Conservation (phyloP, 2,888 invertebrate genomes). For the Coecobrya sp. region DNA sequence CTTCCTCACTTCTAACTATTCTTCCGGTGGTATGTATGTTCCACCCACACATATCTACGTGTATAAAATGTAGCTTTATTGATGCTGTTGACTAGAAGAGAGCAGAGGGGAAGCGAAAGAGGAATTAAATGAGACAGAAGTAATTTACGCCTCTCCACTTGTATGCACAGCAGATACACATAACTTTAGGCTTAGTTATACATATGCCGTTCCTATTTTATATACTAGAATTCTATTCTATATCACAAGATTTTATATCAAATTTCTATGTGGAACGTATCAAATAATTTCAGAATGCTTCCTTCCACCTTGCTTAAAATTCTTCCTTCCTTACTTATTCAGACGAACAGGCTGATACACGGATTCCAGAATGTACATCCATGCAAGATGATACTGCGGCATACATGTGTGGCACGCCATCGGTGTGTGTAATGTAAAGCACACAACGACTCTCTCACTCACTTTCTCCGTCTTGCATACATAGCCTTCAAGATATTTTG, state of each 20-base stretch:
- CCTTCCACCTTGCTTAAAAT: constrained; percentile 23
- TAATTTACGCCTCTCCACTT: constrained; percentile 81
- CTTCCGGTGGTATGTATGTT: constrained; percentile 6
- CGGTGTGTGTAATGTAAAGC: constrained; percentile 26
- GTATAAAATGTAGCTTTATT: constrained; percentile 38
- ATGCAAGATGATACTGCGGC: constrained; percentile 39
- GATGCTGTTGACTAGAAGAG: constrained; percentile 70
- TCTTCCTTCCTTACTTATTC: constrained; percentile 3
- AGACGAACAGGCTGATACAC: constrained; percentile 14
- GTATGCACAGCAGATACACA: constrained; percentile 76
- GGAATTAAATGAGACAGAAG: constrained; percentile 81
- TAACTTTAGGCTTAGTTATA: constrained; percentile 65
- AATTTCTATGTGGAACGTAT: neutral
- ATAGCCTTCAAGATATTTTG: constrained; percentile 51
- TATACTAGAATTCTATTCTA: neutral
- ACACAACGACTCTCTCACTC: neutral
- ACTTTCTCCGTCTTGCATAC: neutral
- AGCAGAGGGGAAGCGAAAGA: constrained; percentile 69
- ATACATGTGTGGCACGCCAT: constrained; percentile 62
- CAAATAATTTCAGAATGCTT: constrained; percentile 2
- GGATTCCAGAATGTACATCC: constrained; percentile 4
- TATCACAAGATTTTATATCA: neutral
- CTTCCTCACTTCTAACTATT: neutral
- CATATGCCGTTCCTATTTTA: neutral
- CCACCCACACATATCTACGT: neutral